Percentiles rank a stretch among this genome's conserved stretches.
These are phyloP conservation scores for Oryzias woworae DNA, from an alignment of 2,113 vertebrate genomes.

Conservation along the genomic window DNA sequence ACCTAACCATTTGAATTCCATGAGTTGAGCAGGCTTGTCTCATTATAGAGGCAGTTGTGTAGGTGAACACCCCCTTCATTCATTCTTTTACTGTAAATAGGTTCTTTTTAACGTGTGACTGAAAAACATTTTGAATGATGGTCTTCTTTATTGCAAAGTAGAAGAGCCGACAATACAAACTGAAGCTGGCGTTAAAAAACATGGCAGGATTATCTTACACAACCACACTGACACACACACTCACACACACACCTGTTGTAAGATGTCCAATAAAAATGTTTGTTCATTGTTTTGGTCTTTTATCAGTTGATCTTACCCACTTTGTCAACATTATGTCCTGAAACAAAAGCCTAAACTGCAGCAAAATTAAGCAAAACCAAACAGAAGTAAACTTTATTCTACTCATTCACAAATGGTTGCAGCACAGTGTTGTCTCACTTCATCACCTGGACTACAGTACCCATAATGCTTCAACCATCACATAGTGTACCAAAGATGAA, in stretches of 20 bases:
- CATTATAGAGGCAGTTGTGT: slow-evolving; percentile 99
- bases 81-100: slow-evolving; percentile 86
- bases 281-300: slow-evolving; percentile 59
- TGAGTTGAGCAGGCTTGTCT: slow-evolving; percentile 99
- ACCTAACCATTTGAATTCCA: slow-evolving; percentile 90
- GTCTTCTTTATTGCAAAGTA: slow-evolving; percentile 85
- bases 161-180: slow-evolving; percentile 81
- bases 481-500: too few species aligned
- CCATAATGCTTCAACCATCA: too few species aligned
- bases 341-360: too few species aligned
- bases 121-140: slow-evolving; percentile 82
- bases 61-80: slow-evolving; percentile 83
- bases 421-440: too few species aligned
- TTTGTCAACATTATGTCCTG: neutral
- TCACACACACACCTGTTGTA: slow-evolving; percentile 79
- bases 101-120: slow-evolving; percentile 90
- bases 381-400: too few species aligned
- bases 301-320: neutral
- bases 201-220: slow-evolving; percentile 52
- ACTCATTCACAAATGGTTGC: too few species aligned
- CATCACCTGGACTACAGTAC: too few species aligned
- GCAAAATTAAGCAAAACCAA: too few species aligned
- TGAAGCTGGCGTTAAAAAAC: slow-evolving; percentile 89
- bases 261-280: slow-evolving; percentile 86
- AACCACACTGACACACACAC: slow-evolving; percentile 19